phyloP scores from a whole-genome alignment of 1,140 invertebrate species.

The Drosophila ambigua region DNA sequence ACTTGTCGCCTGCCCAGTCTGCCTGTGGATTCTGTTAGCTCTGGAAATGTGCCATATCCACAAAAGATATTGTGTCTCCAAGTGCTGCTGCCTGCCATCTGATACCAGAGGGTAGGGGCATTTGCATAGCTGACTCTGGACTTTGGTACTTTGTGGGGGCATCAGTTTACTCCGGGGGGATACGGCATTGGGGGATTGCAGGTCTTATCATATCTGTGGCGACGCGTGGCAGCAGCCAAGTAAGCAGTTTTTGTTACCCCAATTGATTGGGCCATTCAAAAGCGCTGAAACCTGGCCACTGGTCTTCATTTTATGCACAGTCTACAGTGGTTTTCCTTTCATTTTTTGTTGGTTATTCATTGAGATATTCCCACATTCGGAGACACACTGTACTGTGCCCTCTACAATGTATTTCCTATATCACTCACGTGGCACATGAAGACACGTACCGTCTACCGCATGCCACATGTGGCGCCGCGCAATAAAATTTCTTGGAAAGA shows the following conservation, averaged over 20 bases:
- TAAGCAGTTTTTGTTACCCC: constrained; percentile 38
- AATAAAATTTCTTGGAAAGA: constrained; percentile 16
- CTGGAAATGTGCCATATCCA: constrained; percentile 29
- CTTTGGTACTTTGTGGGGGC: constrained; percentile 23
- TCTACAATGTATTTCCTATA: constrained; percentile 18
- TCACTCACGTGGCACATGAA: constrained; percentile 30
- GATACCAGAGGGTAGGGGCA: constrained; percentile 8
- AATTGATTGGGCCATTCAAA: constrained; percentile 22
- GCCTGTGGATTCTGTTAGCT: background rate
- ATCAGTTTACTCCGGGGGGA: constrained; percentile 35
- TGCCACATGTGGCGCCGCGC: constrained; percentile 33
- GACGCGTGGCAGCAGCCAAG: constrained; percentile 62
- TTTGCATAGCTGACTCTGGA: constrained; percentile 35
- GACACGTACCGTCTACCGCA: constrained; percentile 7
- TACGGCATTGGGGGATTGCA: background rate
- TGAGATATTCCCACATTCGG: constrained; percentile 33
- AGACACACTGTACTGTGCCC: background rate
- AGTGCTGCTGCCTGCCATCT: constrained; percentile 25
- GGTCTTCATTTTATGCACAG: constrained; percentile 18
- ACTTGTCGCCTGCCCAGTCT: too few species aligned
- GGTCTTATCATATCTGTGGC: constrained; percentile 25
- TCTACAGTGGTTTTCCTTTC: background rate
- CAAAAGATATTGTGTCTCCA: constrained; percentile 46
- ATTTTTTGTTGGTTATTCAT: constrained; percentile 14
- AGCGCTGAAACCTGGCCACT: background rate